These are phyloP conservation scores for Agelastica alni DNA, from an alignment of 2,888 invertebrate genomes.

Conservation along the genomic window DNA sequence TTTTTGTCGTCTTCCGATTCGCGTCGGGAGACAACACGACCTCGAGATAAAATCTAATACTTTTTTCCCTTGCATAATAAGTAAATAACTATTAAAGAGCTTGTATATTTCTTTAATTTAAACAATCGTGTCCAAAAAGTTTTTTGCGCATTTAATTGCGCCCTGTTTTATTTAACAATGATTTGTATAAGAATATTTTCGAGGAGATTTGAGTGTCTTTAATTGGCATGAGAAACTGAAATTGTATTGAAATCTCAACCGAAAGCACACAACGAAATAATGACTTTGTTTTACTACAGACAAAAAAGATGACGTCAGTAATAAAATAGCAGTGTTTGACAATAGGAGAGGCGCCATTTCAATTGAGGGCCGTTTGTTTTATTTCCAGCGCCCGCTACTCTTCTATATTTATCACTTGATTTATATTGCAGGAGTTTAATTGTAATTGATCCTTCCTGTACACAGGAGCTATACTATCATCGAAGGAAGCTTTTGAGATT, in stretches of 20 bases:
- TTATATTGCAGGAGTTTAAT: conserved; percentile 54
- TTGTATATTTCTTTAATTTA: too few species aligned
- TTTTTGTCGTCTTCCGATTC: too few species aligned
- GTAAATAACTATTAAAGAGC: too few species aligned
- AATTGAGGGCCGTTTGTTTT: conserved; percentile 55
- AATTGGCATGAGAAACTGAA: background rate
- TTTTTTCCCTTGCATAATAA: too few species aligned
- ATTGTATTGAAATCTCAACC: conserved; percentile 30
- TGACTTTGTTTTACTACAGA: conserved; percentile 44
- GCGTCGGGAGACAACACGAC: too few species aligned
- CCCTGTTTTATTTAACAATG: too few species aligned
- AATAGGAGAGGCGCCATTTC: conserved; percentile 56
- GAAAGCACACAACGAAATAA: conserved; percentile 28
- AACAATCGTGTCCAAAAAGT: too few species aligned
- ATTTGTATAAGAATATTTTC: too few species aligned
- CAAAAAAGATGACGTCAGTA: conserved; percentile 44
- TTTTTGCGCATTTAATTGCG: too few species aligned
- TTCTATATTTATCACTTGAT: conserved; percentile 56
- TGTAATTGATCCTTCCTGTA: conserved; percentile 56
- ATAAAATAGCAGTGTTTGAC: conserved; percentile 46
- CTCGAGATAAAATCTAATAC: too few species aligned
- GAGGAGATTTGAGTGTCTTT: too few species aligned
- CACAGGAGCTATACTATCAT: conserved; percentile 38
- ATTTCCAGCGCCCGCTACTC: conserved; percentile 52
- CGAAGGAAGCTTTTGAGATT: conserved; percentile 23